phyloP scores from a whole-genome alignment of 53 echinoderm and acorn worm genomes.

The Luidia sarsii region DNA sequence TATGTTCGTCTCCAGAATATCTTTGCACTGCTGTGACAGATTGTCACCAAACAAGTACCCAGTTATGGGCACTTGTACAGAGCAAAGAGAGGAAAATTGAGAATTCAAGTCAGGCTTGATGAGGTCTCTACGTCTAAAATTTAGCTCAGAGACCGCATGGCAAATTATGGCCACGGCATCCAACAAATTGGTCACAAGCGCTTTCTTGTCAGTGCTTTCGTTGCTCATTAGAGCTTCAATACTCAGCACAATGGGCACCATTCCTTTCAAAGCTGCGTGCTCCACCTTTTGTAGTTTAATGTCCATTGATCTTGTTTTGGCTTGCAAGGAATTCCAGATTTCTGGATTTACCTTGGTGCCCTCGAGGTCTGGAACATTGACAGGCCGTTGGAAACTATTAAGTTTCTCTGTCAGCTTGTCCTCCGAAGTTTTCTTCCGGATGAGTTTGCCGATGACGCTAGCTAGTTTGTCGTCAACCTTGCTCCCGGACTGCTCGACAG shows the following conservation, averaged over 20 bases:
- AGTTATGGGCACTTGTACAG: neutral
- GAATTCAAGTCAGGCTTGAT: slow-evolving; percentile 13
- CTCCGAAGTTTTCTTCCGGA: neutral
- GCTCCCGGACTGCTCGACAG: neutral
- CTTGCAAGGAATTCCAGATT: too few species aligned
- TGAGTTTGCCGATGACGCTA: neutral
- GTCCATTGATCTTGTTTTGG: too few species aligned
- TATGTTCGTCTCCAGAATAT: slow-evolving; percentile 5
- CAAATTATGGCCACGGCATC: slow-evolving; percentile 21
- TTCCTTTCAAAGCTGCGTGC: neutral
- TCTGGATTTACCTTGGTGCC: neutral
- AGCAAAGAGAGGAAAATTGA: slow-evolving; percentile 3
- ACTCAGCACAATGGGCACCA: too few species aligned
- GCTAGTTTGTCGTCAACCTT: neutral
- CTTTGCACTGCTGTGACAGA: slow-evolving; percentile 7
- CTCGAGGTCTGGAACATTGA: neutral
- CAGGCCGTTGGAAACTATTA: neutral
- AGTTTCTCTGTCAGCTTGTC: slow-evolving; percentile 1
- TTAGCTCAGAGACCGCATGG: neutral
- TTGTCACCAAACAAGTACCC: slow-evolving; percentile 1
- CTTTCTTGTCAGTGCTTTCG: neutral
- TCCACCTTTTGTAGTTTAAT: too few species aligned
- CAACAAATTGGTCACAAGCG: neutral
- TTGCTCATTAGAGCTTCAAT: slow-evolving; percentile 20
- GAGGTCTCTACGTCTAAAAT: slow-evolving; percentile 1